Conservation (phyloP, 2,113 vertebrate species). For the Chunga burmeisteri region DNA sequence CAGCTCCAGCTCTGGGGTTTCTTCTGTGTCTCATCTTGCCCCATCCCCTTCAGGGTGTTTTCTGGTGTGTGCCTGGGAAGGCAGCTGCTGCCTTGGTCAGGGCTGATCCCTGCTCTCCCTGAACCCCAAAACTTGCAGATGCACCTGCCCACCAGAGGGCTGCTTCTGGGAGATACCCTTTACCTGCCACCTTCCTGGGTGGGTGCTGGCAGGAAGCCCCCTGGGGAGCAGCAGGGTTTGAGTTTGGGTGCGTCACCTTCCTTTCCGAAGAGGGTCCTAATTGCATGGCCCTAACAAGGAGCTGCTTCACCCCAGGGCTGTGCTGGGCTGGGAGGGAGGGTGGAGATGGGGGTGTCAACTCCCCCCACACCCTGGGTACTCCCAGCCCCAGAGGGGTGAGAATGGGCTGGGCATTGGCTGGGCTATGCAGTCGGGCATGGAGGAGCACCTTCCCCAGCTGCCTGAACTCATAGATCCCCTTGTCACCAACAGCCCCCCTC, state of each 20-base stretch:
- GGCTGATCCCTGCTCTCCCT: not conserved
- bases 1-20: not conserved
- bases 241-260: not conserved
- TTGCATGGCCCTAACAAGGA: rapidly evolving
- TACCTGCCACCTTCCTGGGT: not conserved
- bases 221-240: not conserved
- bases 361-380: too few species aligned
- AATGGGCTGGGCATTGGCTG: not conserved
- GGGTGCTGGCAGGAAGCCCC: not conserved
- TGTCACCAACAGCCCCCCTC: rapidly evolving
- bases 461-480: not conserved
- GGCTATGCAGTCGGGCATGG: not conserved
- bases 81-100: not conserved
- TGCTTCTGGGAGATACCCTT: not conserved
- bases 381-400: not conserved
- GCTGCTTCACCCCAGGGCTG: not conserved
- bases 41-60: not conserved
- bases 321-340: not conserved
- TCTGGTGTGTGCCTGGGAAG: not conserved
- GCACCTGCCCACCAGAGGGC: rapidly evolving
- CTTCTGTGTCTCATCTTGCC: not conserved
- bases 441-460: not conserved
- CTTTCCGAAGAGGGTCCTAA: not conserved
- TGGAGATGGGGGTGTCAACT: not conserved
- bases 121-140: not conserved